Percentiles rank a stretch among this genome's conserved stretches.
Evolutionary conservation across 2,113 vertebrate genomes (phyloP).

Genomic region (Centrocercus urophasianus): DNA sequence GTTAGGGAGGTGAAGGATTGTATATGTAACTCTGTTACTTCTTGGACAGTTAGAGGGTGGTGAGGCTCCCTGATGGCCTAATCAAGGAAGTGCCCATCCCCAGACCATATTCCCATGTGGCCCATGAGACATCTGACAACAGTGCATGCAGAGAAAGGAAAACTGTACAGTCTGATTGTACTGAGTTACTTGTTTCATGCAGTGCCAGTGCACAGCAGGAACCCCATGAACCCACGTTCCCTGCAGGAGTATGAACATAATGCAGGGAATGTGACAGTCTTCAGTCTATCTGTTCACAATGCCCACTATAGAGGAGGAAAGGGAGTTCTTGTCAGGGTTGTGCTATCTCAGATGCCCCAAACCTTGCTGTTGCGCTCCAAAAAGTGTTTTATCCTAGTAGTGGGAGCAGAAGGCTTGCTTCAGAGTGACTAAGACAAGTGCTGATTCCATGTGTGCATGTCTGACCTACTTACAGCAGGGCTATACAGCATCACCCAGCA

Average conservation of each 20-base stretch:
- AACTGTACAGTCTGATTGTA: neutral
- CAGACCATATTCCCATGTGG: neutral
- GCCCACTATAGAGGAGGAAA: neutral
- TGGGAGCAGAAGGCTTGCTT: neutral
- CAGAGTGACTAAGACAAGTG: neutral
- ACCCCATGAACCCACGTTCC: neutral
- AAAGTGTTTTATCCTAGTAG: neutral
- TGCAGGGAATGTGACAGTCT: neutral
- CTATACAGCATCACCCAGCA: neutral
- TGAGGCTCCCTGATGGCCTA: neutral
- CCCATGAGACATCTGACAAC: neutral
- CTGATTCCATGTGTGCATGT: neutral
- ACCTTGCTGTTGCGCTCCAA: neutral
- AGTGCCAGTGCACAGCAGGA: neutral
- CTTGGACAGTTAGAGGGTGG: neutral
- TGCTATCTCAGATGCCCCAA: neutral
- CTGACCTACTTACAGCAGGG: neutral
- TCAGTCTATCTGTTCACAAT: neutral
- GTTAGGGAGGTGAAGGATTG: rapidly evolving
- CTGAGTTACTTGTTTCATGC: neutral
- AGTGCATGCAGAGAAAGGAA: neutral
- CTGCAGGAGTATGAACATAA: neutral
- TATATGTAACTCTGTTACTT: neutral
- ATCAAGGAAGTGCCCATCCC: neutral
- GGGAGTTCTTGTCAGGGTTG: neutral